Evolutionary conservation across 2,888 invertebrate genomes (phyloP).

Genomic region (Muschampia plurimacula): DNA sequence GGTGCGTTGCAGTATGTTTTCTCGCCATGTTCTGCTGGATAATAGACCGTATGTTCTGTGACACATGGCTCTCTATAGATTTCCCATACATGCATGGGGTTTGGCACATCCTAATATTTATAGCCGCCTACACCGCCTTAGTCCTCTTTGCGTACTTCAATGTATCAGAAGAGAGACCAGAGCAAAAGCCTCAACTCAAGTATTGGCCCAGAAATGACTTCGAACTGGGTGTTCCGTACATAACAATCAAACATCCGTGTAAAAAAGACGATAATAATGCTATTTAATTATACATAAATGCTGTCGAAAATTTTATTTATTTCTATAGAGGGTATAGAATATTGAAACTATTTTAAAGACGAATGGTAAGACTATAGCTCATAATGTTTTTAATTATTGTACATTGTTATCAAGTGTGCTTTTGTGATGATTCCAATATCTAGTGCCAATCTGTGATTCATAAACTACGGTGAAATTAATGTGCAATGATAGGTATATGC

Average conservation of each 20-base stretch:
- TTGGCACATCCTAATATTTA: conserved; percentile 93
- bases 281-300: conserved; percentile 53
- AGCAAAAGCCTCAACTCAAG: conserved; percentile 88
- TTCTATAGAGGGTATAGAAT: not conserved
- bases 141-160: conserved; percentile 93
- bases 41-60: conserved; percentile 91
- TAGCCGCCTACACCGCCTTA: conserved; percentile 91
- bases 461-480: conserved; percentile 45
- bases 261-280: conserved; percentile 76
- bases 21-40: conserved; percentile 92
- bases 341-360: not conserved
- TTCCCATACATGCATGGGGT: conserved; percentile 94
- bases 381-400: conserved; percentile 4
- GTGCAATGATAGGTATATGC: conserved; percentile 44
- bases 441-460: conserved; percentile 66
- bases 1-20: conserved; percentile 88
- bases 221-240: conserved; percentile 91
- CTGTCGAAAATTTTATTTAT: not conserved
- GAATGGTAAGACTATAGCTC: not conserved
- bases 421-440: conserved; percentile 47
- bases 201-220: conserved; percentile 93
- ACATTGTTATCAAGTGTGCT: conserved; percentile 27
- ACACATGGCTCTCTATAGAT: conserved; percentile 91
- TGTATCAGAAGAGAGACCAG: conserved; percentile 89
- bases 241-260: conserved; percentile 87